phyloP scores from a whole-genome alignment of 1,140 invertebrate species.

The Asbolus verrucosus region DNA sequence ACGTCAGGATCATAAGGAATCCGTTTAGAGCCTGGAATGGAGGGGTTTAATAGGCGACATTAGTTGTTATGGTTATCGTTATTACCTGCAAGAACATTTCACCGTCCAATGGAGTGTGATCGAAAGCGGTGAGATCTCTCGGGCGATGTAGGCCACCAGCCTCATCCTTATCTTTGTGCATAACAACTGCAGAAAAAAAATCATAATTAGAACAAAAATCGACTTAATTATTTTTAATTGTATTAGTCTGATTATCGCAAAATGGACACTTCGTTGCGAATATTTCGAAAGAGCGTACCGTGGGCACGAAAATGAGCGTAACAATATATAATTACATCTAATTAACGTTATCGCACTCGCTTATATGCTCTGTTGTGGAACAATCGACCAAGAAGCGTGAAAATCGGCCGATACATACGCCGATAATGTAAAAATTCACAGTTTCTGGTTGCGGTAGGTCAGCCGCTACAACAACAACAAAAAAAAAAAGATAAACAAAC shows the following conservation, averaged over 20 bases:
- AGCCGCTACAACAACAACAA: too few species aligned
- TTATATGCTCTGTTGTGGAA: conserved; percentile 42
- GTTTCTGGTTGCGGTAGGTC: background rate
- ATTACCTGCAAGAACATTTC: conserved; percentile 95
- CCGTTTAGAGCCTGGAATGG: conserved; percentile 94
- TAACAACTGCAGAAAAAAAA: too few species aligned
- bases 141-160: conserved; percentile 75
- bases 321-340: conserved; percentile 51
- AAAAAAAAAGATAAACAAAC: too few species aligned
- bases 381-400: conserved; percentile 45
- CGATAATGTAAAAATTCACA: conserved; percentile 1
- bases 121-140: conserved; percentile 86
- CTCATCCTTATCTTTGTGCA: conserved; percentile 92
- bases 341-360: conserved; percentile 47
- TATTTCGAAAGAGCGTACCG: background rate
- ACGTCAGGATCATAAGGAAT: conserved; percentile 97
- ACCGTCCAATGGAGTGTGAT: conserved; percentile 90
- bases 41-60: background rate
- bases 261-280: background rate
- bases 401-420: conserved; percentile 26
- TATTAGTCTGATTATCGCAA: conserved; percentile 38
- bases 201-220: conserved; percentile 75
- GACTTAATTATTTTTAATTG: conserved; percentile 17
- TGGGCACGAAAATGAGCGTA: conserved; percentile 38
- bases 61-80: conserved; percentile 1